Percentiles rank a stretch among this genome's conserved stretches.
Conservation (phyloP, 2,113 vertebrate genomes). For the Podocnemis expansa region DNA sequence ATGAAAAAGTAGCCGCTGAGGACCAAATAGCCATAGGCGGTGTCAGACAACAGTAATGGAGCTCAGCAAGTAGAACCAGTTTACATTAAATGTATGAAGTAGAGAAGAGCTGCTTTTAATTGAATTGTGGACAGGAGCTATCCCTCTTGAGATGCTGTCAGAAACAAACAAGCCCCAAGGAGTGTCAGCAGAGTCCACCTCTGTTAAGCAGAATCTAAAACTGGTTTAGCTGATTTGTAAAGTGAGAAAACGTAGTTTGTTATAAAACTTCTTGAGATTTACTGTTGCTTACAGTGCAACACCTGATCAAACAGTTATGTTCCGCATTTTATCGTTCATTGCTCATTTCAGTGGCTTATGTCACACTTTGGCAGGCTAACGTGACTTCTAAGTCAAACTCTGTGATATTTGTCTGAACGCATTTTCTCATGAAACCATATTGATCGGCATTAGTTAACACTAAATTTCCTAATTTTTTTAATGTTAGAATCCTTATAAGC, state of each 20-base stretch:
- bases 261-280: too few species aligned
- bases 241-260: too few species aligned
- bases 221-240: too few species aligned
- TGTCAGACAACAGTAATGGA: not conserved
- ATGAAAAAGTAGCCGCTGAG: not conserved
- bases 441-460: not conserved
- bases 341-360: not conserved
- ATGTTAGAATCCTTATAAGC: not conserved
- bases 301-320: too few species aligned
- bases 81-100: rapidly evolving
- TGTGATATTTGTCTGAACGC: not conserved
- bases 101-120: too few species aligned
- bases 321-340: too few species aligned
- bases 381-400: not conserved
- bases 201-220: too few species aligned
- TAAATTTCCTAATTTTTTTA: not conserved
- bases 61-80: rapidly evolving
- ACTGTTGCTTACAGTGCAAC: too few species aligned
- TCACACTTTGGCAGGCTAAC: not conserved
- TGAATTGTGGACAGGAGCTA: not conserved
- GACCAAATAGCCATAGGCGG: not conserved
- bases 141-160: not conserved
- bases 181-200: too few species aligned
- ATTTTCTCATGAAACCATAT: not conserved
- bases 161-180: too few species aligned